These are phyloP conservation scores for Centroberyx gerrardi DNA, from an alignment of 2,797 vertebrate genomes.

Conservation along the genomic window DNA sequence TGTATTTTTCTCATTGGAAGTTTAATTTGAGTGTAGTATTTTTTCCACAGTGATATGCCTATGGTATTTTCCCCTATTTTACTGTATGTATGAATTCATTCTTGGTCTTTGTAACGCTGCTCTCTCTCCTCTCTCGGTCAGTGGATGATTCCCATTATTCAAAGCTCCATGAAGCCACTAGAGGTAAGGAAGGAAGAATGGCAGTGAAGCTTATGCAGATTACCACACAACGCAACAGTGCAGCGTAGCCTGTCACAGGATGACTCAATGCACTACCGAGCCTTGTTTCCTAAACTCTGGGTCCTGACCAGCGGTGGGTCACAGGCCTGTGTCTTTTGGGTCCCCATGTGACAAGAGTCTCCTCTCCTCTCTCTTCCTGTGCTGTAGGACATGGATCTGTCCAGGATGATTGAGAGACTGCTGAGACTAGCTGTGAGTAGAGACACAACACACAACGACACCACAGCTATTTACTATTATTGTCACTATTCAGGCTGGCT, in stretches of 20 bases:
- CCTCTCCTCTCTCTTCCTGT: slow-evolving; percentile 1
- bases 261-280: not conserved
- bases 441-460: not conserved
- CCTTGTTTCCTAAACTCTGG: slow-evolving; percentile 7
- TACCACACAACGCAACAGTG: not conserved
- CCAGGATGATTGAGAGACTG: slow-evolving; percentile 91
- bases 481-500: not conserved
- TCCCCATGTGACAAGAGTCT: not conserved
- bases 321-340: not conserved
- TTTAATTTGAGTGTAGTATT: no score
- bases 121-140: slow-evolving; percentile 58
- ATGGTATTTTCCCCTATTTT: no score
- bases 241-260: not conserved
- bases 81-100: not conserved
- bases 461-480: not conserved
- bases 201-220: not conserved
- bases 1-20: no score
- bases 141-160: slow-evolving; percentile 96
- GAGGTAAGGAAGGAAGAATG: slow-evolving; percentile 80
- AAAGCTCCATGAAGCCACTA: slow-evolving; percentile 96
- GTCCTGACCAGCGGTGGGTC: not conserved
- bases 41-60: no score
- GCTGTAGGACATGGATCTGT: slow-evolving; percentile 92
- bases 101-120: not conserved
- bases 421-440: slow-evolving; percentile 92